Conservation (phyloP, 2,113 vertebrate species). For the Condylura cristata region DNA sequence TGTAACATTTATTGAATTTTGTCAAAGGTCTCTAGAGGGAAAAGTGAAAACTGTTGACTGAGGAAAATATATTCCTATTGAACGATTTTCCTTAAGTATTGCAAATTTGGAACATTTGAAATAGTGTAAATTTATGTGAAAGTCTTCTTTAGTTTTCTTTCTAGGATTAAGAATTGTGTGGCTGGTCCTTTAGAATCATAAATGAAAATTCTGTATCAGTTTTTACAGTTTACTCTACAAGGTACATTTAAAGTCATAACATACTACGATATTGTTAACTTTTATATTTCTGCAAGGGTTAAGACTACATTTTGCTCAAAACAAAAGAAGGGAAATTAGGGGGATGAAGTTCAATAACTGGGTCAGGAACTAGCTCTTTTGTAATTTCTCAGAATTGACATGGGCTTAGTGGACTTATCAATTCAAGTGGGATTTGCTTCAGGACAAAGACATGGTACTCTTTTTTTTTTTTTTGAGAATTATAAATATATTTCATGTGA, state of each 20-base stretch:
- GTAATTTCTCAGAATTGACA: neutral
- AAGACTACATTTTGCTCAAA: neutral
- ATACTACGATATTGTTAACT: neutral
- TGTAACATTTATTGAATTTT: neutral
- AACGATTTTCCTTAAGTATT: conserved; percentile 33
- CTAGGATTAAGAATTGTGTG: neutral
- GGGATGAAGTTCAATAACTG: neutral
- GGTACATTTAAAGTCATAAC: neutral
- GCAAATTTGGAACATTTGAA: neutral
- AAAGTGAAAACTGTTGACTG: neutral
- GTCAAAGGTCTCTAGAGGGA: neutral
- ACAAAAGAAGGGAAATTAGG: neutral
- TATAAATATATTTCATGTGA: neutral
- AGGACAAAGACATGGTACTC: neutral
- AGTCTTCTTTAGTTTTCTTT: neutral
- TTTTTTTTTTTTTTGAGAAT: conserved; percentile 12
- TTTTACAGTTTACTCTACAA: neutral
- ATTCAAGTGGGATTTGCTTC: neutral
- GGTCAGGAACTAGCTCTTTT: neutral
- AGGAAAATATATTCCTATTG: neutral
- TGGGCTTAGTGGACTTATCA: neutral
- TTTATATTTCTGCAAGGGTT: neutral
- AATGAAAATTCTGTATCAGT: neutral
- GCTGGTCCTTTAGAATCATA: neutral
- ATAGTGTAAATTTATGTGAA: neutral